Conservation (phyloP, 2,113 vertebrate genomes). For the Maccullochella peelii region DNA sequence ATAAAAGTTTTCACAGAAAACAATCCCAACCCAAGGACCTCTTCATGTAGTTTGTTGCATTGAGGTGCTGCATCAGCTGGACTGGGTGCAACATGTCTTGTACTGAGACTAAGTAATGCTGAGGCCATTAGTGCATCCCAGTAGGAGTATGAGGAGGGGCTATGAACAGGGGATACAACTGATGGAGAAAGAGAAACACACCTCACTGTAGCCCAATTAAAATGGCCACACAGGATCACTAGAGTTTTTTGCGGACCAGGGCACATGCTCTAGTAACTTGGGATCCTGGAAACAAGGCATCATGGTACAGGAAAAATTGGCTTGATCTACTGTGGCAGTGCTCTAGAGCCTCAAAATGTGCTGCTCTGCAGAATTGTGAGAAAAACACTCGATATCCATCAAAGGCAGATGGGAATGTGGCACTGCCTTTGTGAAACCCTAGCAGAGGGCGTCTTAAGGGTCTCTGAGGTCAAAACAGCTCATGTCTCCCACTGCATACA, state of each 20-base stretch:
- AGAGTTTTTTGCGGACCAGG: slow-evolving; percentile 47
- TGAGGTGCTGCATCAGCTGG: slow-evolving; percentile 31
- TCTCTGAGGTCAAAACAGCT: slow-evolving; percentile 36
- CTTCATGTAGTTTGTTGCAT: slow-evolving; percentile 14
- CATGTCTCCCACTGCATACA: slow-evolving; percentile 24
- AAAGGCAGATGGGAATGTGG: slow-evolving; percentile 49
- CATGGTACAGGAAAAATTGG: slow-evolving; percentile 45
- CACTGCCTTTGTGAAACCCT: slow-evolving; percentile 29
- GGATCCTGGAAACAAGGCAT: slow-evolving; percentile 53
- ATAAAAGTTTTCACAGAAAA: not conserved
- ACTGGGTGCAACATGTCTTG: slow-evolving; percentile 1
- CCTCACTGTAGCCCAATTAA: slow-evolving; percentile 75
- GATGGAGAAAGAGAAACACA: slow-evolving; percentile 40
- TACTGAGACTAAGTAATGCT: slow-evolving; percentile 26
- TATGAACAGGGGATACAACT: slow-evolving; percentile 25
- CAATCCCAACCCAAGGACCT: not conserved
- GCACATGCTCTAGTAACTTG: slow-evolving; percentile 31
- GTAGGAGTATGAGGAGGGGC: not conserved
- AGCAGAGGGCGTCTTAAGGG: slow-evolving; percentile 35
- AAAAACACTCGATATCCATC: slow-evolving; percentile 49
- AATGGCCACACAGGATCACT: slow-evolving; percentile 63
- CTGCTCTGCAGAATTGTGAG: slow-evolving; percentile 49
- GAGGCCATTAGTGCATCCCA: slow-evolving; percentile 43
- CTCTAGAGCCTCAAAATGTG: slow-evolving; percentile 45
- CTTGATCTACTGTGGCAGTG: slow-evolving; percentile 23